Evolutionary conservation across 1,140 invertebrate species (phyloP), one percentile per base, ranked within the genome.

Genomic region (Lineus longissimus): DNA sequence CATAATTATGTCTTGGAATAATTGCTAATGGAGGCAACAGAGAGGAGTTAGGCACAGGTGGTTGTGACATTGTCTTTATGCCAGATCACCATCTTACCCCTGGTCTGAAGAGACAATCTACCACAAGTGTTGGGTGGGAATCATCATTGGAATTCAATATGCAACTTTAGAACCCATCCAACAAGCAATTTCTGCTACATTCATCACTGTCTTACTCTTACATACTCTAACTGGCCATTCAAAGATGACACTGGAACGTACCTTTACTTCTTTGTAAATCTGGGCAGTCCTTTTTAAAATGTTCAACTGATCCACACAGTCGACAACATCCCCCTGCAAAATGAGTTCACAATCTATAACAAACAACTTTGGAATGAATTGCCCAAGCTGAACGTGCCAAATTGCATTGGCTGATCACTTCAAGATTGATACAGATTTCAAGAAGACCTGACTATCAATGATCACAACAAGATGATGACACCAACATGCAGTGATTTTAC

Each of bases 271-370:
- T 61, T 33, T 72, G 70, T 31, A 66, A 60, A 19, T 76, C 71
- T 31, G 91, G 91, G 83, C 92, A 95, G 78, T 94, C 91, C 77
- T 89, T 91, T 66, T 86, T 89, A 45, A 93, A 83, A 84, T 95
- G 92, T 33, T 90, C 91, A 0, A 92, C 89, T 79, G 91, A 90
- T 33, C 91, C 91, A 84, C 92, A 95, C 4, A 88, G 78, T 71
- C 88, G 88, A 79, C 93, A 95, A 54, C 82, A 81, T 17, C 93
- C 93, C 47, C 81, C 74, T 76, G 31, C n/a, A 33, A 47, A 27
- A 67, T n/a, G n/a, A n/a, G n/a, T n/a, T n/a, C n/a, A n/a, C n/a
- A n/a, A n/a, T n/a, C n/a, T n/a, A n/a, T n/a, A n/a, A n/a, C n/a
- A n/a, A n/a, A n/a, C n/a, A n/a, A n/a, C n/a, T n/a, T n/a, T n/a